Evolutionary conservation across 2,888 invertebrate genomes (phyloP).

Genomic region (Helicoverpa assulta): DNA sequence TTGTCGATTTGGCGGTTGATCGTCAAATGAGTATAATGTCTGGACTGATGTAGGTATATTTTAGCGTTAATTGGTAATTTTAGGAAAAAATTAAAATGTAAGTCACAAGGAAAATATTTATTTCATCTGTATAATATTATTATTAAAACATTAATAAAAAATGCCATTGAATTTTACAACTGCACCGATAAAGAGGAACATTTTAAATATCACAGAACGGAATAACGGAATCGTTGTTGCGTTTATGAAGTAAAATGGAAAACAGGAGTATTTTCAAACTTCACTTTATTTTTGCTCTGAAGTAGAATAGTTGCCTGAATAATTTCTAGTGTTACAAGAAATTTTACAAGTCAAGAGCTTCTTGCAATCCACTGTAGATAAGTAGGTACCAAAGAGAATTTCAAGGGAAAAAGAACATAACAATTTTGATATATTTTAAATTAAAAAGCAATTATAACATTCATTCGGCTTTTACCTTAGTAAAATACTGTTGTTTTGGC

Average conservation of each 20-base stretch:
- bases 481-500: too few species aligned
- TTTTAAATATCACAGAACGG: constrained; percentile 8
- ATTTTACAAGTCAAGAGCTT: neutral
- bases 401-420: too few species aligned
- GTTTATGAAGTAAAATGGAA: constrained; percentile 20
- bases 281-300: neutral
- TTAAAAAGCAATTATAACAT: too few species aligned
- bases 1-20: neutral
- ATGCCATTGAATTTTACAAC: too few species aligned
- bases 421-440: too few species aligned
- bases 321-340: neutral
- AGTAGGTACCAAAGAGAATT: neutral
- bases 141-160: too few species aligned
- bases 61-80: too few species aligned
- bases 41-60: neutral
- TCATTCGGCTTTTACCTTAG: too few species aligned
- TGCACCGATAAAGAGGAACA: neutral
- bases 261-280: neutral
- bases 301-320: neutral
- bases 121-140: too few species aligned
- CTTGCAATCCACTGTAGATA: neutral
- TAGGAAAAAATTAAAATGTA: too few species aligned
- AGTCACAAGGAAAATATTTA: too few species aligned
- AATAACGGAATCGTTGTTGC: constrained; percentile 1
- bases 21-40: neutral